Base-by-base conservation (phyloP, 2,113 vertebrate genomes). In the Chamaetylas fuelleborni region DNA sequence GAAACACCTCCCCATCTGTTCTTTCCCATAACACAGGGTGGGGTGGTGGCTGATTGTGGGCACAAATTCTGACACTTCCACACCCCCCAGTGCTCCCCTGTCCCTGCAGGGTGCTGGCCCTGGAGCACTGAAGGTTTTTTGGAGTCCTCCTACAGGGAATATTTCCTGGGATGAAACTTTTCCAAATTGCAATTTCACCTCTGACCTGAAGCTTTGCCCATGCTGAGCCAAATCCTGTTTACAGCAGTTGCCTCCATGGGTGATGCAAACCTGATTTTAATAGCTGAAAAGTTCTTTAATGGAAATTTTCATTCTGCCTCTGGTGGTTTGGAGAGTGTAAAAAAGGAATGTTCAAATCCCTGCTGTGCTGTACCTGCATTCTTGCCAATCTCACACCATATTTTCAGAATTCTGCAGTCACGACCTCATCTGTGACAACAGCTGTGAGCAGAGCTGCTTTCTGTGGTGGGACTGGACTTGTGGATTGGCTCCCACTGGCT, bases 101-200 rank as follows among this genome's bases (percentile, higher is more conserved):
- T 29, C 45, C 50, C 47, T 17, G 14, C 31, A 9, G 26, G 18
- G 7, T 23, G 51, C 34, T 54, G 60, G 25, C 12, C 45, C 42
- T 67, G 7, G 42, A 1, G 4, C 15, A 7, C 42, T 7, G 28
- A 2, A 11, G 20, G 26, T 58, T 50, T 65, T 10, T 10, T 5
- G 25, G 33, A 23, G 4, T 42, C 3, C 26, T 66, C 8, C 2
- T 6, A 1, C 0, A 1, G 48, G 66, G 15, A 4, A 29, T 13
- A 43, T 47, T 54, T 74, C 12, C 29, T 58, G 56, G 33, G 38
- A 25, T 77, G 40, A 34, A 51, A 47, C 29, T 33, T 42, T 43
- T 12, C 34, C 53, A 28, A 5, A 3, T 1, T 24, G 38, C 66
- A 12, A 24, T 48, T 33, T n/a, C 17, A 29, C 19, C 40, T n/a